phyloP scores from a whole-genome alignment of 2,888 invertebrate genomes.

The Drosophila demipolita region DNA sequence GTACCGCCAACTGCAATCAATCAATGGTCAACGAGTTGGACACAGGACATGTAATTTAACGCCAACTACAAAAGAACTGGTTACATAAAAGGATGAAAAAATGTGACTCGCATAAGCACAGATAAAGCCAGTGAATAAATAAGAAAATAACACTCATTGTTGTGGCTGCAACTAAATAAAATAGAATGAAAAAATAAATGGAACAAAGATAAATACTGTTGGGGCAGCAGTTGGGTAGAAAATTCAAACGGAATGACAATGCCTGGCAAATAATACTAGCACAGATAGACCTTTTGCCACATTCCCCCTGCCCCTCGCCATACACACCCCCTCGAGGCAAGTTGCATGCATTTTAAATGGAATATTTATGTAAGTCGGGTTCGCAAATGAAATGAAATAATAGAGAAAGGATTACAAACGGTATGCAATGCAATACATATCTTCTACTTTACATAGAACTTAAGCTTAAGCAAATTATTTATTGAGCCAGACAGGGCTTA shows the following conservation, averaged over 20 bases:
- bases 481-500: slow-evolving; percentile 58
- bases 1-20: slow-evolving; percentile 62
- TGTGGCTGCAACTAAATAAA: slow-evolving; percentile 41
- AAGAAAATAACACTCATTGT: slow-evolving; percentile 31
- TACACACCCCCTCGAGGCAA: background rate
- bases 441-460: slow-evolving; percentile 75
- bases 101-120: slow-evolving; percentile 26
- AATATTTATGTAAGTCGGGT: slow-evolving; percentile 75
- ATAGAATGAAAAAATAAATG: slow-evolving; percentile 40
- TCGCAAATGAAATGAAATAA: slow-evolving; percentile 73
- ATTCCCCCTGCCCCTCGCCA: background rate
- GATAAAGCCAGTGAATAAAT: slow-evolving; percentile 54
- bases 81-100: slow-evolving; percentile 18
- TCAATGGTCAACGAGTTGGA: slow-evolving; percentile 64
- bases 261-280: slow-evolving; percentile 35
- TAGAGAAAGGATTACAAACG: slow-evolving; percentile 73
- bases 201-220: slow-evolving; percentile 47
- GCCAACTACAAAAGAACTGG: slow-evolving; percentile 44
- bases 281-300: slow-evolving; percentile 41
- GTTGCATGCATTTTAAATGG: slow-evolving; percentile 72
- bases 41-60: slow-evolving; percentile 72
- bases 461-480: slow-evolving; percentile 78
- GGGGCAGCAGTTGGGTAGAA: slow-evolving; percentile 5
- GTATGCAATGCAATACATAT: slow-evolving; percentile 44
- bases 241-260: slow-evolving; percentile 50